Evolutionary conservation across 2,888 invertebrate genomes (phyloP).

Genomic region (Homarus gammarus): DNA sequence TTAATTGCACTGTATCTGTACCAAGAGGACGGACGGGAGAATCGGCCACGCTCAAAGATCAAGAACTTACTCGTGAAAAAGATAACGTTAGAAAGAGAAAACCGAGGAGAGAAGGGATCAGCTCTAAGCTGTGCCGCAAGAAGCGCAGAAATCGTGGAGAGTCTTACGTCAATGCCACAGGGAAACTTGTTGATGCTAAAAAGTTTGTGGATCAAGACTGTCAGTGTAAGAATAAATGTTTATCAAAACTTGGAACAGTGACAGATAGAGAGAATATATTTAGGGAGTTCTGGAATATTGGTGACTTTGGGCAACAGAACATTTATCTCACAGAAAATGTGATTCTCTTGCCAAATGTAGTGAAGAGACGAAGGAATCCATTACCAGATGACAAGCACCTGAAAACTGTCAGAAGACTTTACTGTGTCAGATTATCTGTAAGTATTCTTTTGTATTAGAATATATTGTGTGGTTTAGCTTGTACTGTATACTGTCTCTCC

Average conservation of each 20-base stretch:
- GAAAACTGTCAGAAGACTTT: constrained; percentile 31
- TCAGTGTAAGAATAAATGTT: constrained; percentile 54
- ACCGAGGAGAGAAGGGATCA: constrained; percentile 20
- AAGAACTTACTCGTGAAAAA: not conserved
- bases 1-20: not conserved
- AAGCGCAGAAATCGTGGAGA: constrained; percentile 42
- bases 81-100: not conserved
- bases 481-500: too few species aligned
- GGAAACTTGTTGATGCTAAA: constrained; percentile 48
- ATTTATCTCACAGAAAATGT: constrained; percentile 47
- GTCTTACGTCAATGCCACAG: constrained; percentile 46
- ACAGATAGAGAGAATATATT: constrained; percentile 47
- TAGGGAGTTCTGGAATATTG: constrained; percentile 50
- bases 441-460: constrained; percentile 11
- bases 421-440: constrained; percentile 26
- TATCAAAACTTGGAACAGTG: constrained; percentile 47
- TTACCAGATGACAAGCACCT: constrained; percentile 27
- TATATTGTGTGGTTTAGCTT: too few species aligned
- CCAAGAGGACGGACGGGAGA: not conserved
- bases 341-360: constrained; percentile 43
- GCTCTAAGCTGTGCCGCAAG: constrained; percentile 38
- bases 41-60: not conserved
- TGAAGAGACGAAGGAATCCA: not conserved
- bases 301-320: constrained; percentile 58
- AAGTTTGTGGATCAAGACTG: constrained; percentile 54